Conservation (phyloP, 92 coral and sea anemone species). For the Plumapathes pennacea region DNA sequence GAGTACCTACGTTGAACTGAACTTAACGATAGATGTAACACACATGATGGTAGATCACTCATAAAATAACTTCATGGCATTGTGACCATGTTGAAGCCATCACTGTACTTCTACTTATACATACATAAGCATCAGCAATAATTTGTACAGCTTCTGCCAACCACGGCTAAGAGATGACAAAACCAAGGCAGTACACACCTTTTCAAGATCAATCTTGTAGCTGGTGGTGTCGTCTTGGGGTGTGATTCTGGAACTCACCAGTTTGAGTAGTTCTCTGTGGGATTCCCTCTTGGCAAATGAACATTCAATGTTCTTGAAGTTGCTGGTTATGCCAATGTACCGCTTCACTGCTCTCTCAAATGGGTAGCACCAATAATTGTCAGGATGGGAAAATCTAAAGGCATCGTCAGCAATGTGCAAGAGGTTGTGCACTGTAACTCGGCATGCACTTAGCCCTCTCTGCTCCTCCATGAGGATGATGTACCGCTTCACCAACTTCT, state of each 20-base stretch:
- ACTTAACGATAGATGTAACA: no score
- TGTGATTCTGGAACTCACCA: constrained; percentile 7
- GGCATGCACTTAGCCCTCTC: constrained; percentile 13
- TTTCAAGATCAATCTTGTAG: constrained; percentile 18
- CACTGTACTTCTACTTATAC: no score
- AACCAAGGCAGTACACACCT: no score
- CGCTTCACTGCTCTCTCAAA: constrained; percentile 53
- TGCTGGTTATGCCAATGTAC: constrained; percentile 20
- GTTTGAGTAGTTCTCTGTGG: constrained; percentile 30
- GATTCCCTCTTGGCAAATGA: constrained; percentile 30
- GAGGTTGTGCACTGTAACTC: constrained; percentile 36
- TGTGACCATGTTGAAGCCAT: no score
- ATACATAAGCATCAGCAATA: no score
- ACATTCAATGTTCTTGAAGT: constrained; percentile 38
- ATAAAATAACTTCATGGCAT: no score
- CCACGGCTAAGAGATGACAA: no score
- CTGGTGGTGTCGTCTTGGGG: background rate
- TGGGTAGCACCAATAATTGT: constrained; percentile 36
- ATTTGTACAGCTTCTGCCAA: no score
- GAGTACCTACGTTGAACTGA: no score
- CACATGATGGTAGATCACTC: no score
- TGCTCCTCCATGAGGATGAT: constrained; percentile 27
- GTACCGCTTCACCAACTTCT: constrained; percentile 3
- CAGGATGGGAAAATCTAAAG: constrained; percentile 38
- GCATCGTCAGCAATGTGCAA: constrained; percentile 30